Evolutionary conservation across 2,888 invertebrate species (phyloP), one percentile per base, ranked within the genome.

Genomic region (Sclerodermus sp.): DNA sequence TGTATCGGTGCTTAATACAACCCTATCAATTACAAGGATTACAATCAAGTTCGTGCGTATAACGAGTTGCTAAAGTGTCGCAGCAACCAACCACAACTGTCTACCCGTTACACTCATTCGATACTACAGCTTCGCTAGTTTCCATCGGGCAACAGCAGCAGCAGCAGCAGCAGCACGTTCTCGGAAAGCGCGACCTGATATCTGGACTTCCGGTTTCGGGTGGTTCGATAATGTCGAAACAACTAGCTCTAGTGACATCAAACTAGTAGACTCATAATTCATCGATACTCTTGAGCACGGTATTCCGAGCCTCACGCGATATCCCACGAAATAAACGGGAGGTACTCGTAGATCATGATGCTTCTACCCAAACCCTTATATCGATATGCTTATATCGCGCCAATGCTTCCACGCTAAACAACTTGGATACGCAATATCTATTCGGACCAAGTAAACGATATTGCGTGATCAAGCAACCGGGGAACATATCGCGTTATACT

Each of bases 21-120:
- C 62, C 63, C 57, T 73, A 72, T 73, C 72, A 68, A 68, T 73
- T 71, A 68, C 68, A 62, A 55, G 60, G 47, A 57, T 66, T 66
- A 62, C 60, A 60, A 56, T 62, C 55, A 52, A 23, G 57, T 60
- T 60, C 51, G 58, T 59, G 49, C 50, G 55, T 56, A 45, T 58
- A 64, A 66, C 62, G 62, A 68, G 62, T 64, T 60, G 58, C 57
- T 60, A 58, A 60, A 66, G 65, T 67, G 62, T 64, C 60, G 58
- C 58, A 53, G 45, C 30, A 31, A 41, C 17, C 34, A 30, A 38
- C 32, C 55, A 52, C 58, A 56, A 57, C 63, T 58, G 57, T 65
- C 58, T 61, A 57, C 58, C 44, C 55, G 58, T 67, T 59, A 55
- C 51, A 45, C 31, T 36, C 17, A 29, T 32, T 12, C 34, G 34